Percentiles rank a stretch among this genome's conserved stretches.
These are phyloP conservation scores for Brachirus orientalis DNA, from an alignment of 2,113 vertebrate genomes.

Conservation along the genomic window DNA sequence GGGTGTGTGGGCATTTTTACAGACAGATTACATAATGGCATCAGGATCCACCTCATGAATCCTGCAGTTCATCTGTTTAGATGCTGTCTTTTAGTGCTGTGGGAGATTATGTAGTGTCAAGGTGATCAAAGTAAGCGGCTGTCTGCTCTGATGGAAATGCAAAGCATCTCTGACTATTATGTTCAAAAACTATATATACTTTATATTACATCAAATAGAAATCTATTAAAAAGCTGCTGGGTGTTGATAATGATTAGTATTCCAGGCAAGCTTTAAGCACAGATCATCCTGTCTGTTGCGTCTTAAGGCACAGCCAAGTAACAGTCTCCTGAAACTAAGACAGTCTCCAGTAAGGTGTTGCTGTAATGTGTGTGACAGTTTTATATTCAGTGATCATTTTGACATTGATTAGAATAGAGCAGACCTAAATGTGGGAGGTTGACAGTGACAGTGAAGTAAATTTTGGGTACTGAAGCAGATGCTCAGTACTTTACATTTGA, in stretches of 20 bases:
- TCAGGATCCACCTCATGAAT: constrained; percentile 21
- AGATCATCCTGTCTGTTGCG: neutral
- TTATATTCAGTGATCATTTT: neutral
- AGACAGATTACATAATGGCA: constrained; percentile 27
- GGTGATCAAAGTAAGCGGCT: neutral
- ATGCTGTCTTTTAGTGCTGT: neutral
- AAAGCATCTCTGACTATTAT: neutral
- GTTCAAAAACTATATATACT: neutral
- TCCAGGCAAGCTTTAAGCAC: neutral
- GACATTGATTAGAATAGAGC: constrained; percentile 19
- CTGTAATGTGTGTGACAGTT: neutral
- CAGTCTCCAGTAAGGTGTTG: neutral
- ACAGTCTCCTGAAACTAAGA: neutral
- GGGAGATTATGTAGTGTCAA: constrained; percentile 11
- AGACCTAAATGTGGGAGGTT: constrained; percentile 14
- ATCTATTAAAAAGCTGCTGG: neutral
- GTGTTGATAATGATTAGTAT: neutral
- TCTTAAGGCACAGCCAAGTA: neutral
- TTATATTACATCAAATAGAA: neutral
- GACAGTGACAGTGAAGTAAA: constrained; percentile 17
- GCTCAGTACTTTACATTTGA: constrained; percentile 53
- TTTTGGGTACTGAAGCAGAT: constrained; percentile 31
- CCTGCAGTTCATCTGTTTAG: constrained; percentile 7
- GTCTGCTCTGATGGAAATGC: constrained; percentile 32
- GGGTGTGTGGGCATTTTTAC: constrained; percentile 14